Base-by-base conservation (phyloP, 2,888 invertebrate species). In the Tenthredo notha region DNA sequence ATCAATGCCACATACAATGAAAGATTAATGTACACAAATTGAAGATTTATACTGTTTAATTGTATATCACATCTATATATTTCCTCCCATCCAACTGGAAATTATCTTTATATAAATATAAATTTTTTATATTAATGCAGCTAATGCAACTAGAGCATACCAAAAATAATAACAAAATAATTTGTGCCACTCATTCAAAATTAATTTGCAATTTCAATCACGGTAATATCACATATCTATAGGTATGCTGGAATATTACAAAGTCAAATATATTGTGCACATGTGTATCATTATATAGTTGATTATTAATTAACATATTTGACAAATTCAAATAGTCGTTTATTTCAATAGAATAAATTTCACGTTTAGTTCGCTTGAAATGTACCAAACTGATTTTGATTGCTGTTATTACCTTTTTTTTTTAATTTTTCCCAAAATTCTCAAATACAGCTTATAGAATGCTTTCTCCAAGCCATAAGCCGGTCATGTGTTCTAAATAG, bases 141-240 rank as follows among this genome's bases (percentile, higher is more conserved):
- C 33, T 61, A 25, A 33, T 37, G 37, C 18, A 37, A 70, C 37
- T 74, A 15, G 21, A 21, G 12, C 21, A 6, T 12, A 43, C n/a
- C 21, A 74, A 29, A 74, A 74, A n/a, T 21, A 21, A 7, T 74
- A 3, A n/a, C 3, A 10, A 21, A 18, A 43, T n/a, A 74, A 25
- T 74, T 37, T 12, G 25, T 74, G 43, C 10, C 25, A 29, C 40
- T 74, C 21, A 43, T 74, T 40, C 43, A 74, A 6, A 43, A 74
- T 74, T 74, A 43, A 74, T 74, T n/a, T 43, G 12, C 43, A 74
- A 70, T 43, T 43, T 43, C 21, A 74, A 21, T 74, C 21, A 25
- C 43, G 10, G 43, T 25, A 74, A 74, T 43, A 43, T 74, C 72
- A 40, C 33, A 43, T 12, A 15, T 70, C 70, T 37, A 72, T n/a